Conservation (phyloP, 92 coral and sea anemone species). For the Palythoa grandiflora region DNA sequence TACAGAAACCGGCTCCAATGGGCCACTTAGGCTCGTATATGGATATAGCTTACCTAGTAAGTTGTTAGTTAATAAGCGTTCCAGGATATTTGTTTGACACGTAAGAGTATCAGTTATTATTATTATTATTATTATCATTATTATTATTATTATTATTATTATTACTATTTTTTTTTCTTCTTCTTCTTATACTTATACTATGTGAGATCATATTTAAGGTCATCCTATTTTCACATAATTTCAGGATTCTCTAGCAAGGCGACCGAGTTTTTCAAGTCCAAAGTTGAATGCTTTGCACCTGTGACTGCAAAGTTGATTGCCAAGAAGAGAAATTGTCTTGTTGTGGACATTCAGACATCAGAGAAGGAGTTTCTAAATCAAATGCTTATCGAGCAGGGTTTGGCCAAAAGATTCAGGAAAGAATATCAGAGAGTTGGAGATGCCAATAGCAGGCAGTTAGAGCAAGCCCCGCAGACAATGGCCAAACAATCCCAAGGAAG, state of each 20-base stretch:
- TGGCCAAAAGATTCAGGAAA: slow-evolving; percentile 34
- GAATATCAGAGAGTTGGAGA: slow-evolving; percentile 11
- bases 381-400: slow-evolving; percentile 33
- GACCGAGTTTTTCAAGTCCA: slow-evolving; percentile 48
- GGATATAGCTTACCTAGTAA: too few relatives aligned
- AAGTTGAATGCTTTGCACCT: slow-evolving; percentile 46
- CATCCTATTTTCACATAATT: background rate
- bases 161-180: background rate
- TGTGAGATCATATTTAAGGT: background rate
- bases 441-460: background rate
- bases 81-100: too few relatives aligned
- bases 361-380: slow-evolving; percentile 34
- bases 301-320: slow-evolving; percentile 18
- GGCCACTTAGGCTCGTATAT: too few relatives aligned
- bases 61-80: too few relatives aligned
- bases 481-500: background rate
- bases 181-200: background rate
- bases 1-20: too few relatives aligned
- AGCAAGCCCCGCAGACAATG: background rate
- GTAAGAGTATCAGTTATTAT: background rate
- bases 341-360: slow-evolving; percentile 35
- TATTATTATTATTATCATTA: background rate
- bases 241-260: slow-evolving; percentile 45
- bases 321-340: slow-evolving; percentile 38
- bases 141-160: background rate